Evolutionary conservation across 1,140 invertebrate species (phyloP).

Genomic region (Formica exsecta): DNA sequence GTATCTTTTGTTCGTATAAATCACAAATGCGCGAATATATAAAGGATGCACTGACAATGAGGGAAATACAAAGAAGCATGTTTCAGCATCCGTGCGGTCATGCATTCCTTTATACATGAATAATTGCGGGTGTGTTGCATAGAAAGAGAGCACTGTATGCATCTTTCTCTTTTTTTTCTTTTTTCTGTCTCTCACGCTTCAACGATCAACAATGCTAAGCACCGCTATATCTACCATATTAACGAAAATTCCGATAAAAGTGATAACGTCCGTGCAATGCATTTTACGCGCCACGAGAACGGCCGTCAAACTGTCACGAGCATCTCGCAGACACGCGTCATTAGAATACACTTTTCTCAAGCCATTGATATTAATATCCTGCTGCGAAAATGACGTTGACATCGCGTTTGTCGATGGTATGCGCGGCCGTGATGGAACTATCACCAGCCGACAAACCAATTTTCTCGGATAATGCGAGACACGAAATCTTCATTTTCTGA

Average conservation of each 20-base stretch:
- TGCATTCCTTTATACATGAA: constrained; percentile 15
- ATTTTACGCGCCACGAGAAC: constrained; percentile 31
- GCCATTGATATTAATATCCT: constrained; percentile 49
- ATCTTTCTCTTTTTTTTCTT: neutral
- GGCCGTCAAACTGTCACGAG: neutral
- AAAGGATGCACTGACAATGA: constrained; percentile 14
- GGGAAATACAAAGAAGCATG: neutral
- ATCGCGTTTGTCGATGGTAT: neutral
- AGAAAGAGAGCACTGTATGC: neutral
- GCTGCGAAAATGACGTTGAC: constrained; percentile 47
- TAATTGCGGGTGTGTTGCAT: neutral
- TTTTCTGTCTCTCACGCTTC: neutral
- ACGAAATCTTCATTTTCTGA: constrained; percentile 33
- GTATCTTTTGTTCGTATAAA: neutral
- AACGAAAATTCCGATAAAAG: constrained; percentile 46
- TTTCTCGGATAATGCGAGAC: constrained; percentile 30
- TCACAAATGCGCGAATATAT: neutral
- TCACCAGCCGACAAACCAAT: constrained; percentile 10
- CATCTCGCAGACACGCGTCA: constrained; percentile 27
- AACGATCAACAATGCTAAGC: constrained; percentile 28
- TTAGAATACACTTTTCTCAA: constrained; percentile 38
- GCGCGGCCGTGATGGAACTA: neutral
- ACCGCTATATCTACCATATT: neutral
- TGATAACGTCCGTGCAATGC: constrained; percentile 32
- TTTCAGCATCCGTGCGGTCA: neutral